Evolutionary conservation across 2,113 vertebrate species (phyloP), one percentile per base, ranked within the genome.

Genomic region (Pachypanchax playfairii): DNA sequence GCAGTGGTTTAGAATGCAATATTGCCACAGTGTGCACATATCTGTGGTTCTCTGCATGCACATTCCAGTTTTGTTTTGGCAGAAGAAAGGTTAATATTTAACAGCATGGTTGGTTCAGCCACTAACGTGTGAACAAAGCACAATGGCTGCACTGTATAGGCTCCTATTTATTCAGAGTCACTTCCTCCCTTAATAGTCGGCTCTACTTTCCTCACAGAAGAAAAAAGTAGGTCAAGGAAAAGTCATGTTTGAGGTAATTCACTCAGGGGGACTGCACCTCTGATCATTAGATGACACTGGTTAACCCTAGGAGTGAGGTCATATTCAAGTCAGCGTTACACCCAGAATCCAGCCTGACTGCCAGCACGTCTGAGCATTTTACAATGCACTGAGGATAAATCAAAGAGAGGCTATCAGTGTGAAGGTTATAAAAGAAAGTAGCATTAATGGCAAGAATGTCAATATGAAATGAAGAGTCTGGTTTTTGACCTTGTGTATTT

Each of bases 191-290:
- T 88, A 91, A 91, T 92, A 89, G 89, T 74, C 69, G 28, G 85
- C 80, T 86, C 78, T 59, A 69, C 82, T 88, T 89, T 84, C 86
- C 81, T 88, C 64, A 70, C 77, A 50, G 49, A 74, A 79, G 78
- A 49, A 70, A 84, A 74, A 89, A 90, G 81, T 89, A 72, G 90
- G 90, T 91, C 91, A 90, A 89, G 80, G 86, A 89, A 86, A 89
- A 92, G 90, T 91, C 87, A 88, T 88, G 87, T 91, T 91, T 91
- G 86, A 92, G 87, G 89, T 89, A 90, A 92, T 91, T 87, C 84
- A 87, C 88, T 85, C 73, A 12, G 35, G 84, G 80, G 85, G 77
- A 83, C 56, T 26, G 54, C 70, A 38, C 36, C 85, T 90, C 66
- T 91, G 90, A 89, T 92, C 87, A 88, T 83, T 81, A 80, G 79